Base-by-base conservation (phyloP, 2,113 vertebrate species). In the Calonectris borealis region DNA sequence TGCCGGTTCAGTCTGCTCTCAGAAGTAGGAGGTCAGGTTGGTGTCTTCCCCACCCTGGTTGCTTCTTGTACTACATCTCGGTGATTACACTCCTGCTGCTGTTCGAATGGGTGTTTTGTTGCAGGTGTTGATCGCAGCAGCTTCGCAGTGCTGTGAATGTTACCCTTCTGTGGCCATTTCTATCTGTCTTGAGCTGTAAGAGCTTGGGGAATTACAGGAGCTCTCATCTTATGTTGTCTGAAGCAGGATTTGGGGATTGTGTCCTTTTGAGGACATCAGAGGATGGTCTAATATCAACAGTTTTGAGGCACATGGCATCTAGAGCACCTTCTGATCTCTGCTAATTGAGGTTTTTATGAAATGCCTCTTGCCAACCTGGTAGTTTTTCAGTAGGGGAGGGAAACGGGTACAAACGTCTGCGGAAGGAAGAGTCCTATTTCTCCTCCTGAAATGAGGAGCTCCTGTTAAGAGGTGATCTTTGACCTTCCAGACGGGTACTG, bases 381-480 rank as follows among this genome's bases (percentile, higher is more conserved):
- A 3, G n/a, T 18, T 57, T 44, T 71, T 46, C 51, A 25, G 44
- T 3, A 40, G 58, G 22, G 24, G n/a, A 18, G 36, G 51, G n/a
- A 32, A n/a, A 60, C 0, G 7, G 49, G 6, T 19, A 7, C 8
- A 31, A 34, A 25, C 7, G 1, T 31, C 61, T 22, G 19, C 8
- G 58, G 46, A 55, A 54, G 40, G 40, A 57, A 27, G 26, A 46
- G 26, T 16, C 42, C 13, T 36, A 4, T 36, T 48, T 19, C 52
- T 54, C 40, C 40, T 61, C 31, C 51, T 44, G 58, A 51, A 62
- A 32, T 1, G 16, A 75, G 36, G 52, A 55, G 29, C 34, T 51
- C 36, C 60, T n/a, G 2, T 6, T 3, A 7, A 65, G 51, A 20
- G n/a, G 32, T 65, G 44, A 4, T 36, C n/a, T 60, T 78, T 78